Evolutionary conservation across 2,113 vertebrate genomes (phyloP), one percentile per base, ranked within the genome.

Genomic region (Paracanthobrama guichenoti): DNA sequence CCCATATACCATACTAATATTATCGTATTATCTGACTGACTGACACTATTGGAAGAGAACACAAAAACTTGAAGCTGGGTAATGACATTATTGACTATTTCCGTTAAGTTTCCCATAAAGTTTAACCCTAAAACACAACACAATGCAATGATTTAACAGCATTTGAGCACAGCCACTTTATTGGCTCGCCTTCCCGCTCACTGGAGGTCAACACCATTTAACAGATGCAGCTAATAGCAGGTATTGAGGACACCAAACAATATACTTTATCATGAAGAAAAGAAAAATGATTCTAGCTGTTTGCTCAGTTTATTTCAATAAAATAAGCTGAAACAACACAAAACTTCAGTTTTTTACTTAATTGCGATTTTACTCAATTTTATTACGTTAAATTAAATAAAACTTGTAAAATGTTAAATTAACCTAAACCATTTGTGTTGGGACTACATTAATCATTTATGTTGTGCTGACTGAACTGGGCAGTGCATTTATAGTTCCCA

Each of bases 231-330:
- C 12, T 79, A 75, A 75, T 75, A 53, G 73, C 73, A 53, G 59
- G 39, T 64, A 39, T 79, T 79, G 77, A 79, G 46, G 67, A 71
- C 62, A 71, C 74, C 53, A 73, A 60, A 83, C 50, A 62, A n/a
- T 42, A 80, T 62, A 75, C 8, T 10, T 67, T 44, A 24, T 71
- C 59, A 42, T 42, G n/a, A n/a, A n/a, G n/a, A 73, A 44, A 46
- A 24, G 13, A 50, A 9, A 31, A 22, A 39, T 39, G 4, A 39
- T 39, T 39, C 35, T 39, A 39, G 35, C 35, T 39, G 35, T 39
- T 39, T 39, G 35, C 35, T 39, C 5, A 39, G 35, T 39, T 39
- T 39, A 39, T 39, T 39, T 39, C 3, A 39, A 39, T 39, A 39
- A 39, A 39, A 39, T 39, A 39, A 39, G 35, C 35, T 39, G 35